Evolutionary conservation across 2,113 vertebrate species (phyloP).

Genomic region (Columba livia): DNA sequence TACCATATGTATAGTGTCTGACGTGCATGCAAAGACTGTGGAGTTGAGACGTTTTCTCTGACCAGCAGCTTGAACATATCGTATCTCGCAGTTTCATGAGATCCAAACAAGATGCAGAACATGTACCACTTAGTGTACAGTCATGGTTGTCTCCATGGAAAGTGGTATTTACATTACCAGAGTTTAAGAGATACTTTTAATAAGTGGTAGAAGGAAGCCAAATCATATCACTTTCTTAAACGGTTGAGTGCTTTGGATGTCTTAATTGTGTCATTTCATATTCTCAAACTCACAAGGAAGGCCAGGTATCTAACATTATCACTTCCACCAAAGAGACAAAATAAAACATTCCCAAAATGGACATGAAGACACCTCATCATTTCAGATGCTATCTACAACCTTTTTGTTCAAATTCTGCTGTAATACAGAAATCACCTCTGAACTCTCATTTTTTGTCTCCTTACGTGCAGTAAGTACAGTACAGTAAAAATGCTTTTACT

Average conservation of each 20-base stretch:
- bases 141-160: neutral
- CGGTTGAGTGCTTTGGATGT: neutral
- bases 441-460: neutral
- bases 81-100: neutral
- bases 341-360: neutral
- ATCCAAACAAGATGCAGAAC: slow-evolving; percentile 26
- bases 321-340: neutral
- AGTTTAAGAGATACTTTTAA: neutral
- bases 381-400: neutral
- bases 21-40: neutral
- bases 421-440: neutral
- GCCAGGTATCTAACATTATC: neutral
- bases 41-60: slow-evolving; percentile 16
- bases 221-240: neutral
- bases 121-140: neutral
- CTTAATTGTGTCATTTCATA: neutral
- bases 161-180: neutral
- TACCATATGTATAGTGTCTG: slow-evolving; percentile 43
- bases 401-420: neutral
- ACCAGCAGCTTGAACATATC: slow-evolving; percentile 21
- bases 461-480: fast-evolving
- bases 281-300: neutral
- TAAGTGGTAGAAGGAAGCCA: neutral
- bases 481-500: neutral
- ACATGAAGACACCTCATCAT: neutral